Conservation (phyloP, 2,113 vertebrate species). For the Ammospiza caudacuta region DNA sequence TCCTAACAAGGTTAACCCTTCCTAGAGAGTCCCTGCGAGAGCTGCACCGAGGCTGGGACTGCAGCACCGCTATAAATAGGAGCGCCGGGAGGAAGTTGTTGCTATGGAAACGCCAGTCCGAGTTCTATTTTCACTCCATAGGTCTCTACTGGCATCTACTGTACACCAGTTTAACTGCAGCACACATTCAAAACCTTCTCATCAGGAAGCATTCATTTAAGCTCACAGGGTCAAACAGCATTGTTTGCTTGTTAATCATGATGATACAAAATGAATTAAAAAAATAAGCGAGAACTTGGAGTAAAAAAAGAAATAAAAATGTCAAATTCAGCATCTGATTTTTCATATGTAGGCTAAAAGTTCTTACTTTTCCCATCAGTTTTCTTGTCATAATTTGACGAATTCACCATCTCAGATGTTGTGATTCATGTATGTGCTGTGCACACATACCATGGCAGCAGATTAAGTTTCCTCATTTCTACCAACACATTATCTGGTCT, state of each 20-base stretch:
- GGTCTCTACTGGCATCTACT: constrained; percentile 81
- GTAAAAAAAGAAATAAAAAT: rapidly evolving
- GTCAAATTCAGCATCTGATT: background rate
- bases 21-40: constrained; percentile 12
- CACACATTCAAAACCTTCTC: constrained; percentile 6
- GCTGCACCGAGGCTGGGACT: constrained; percentile 31
- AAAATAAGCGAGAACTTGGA: background rate
- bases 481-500: background rate
- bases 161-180: constrained; percentile 72
- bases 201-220: background rate
- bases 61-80: constrained; percentile 74
- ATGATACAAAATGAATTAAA: background rate
- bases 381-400: background rate
- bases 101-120: constrained; percentile 58
- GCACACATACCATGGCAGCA: background rate
- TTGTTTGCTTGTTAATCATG: background rate
- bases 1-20: constrained; percentile 27
- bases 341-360: background rate
- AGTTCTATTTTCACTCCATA: constrained; percentile 57
- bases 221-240: background rate
- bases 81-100: constrained; percentile 70
- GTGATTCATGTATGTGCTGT: background rate
- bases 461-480: background rate
- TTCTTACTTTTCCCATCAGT: background rate
- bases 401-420: background rate